Evolutionary conservation across 2,113 vertebrate genomes (phyloP).

Genomic region (Pygathrix nemaeus): DNA sequence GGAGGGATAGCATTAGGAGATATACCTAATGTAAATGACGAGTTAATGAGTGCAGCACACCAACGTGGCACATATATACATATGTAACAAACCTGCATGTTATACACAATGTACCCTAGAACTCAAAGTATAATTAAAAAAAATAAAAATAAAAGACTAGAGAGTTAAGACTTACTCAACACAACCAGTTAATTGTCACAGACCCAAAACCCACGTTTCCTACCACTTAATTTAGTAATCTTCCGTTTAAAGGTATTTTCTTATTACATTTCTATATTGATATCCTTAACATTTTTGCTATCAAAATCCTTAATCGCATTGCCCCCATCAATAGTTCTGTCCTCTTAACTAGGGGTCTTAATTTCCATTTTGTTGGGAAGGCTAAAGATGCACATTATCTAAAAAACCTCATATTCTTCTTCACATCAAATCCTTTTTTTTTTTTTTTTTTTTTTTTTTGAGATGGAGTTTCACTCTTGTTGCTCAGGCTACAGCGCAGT

Average conservation of each 20-base stretch:
- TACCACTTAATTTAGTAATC: background rate
- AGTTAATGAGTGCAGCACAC: too few relatives aligned
- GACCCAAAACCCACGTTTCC: background rate
- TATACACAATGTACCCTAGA: too few relatives aligned
- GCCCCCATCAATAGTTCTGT: background rate
- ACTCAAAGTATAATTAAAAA: background rate
- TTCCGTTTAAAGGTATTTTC: background rate
- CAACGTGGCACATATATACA: too few relatives aligned
- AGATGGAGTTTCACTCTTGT: too few relatives aligned
- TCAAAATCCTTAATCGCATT: background rate
- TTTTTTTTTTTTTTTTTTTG: too few relatives aligned
- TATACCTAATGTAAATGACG: too few relatives aligned
- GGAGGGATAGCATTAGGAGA: too few relatives aligned
- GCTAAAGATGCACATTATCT: background rate
- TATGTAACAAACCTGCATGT: too few relatives aligned
- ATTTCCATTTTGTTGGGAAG: slow-evolving; percentile 23
- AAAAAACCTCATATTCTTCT: background rate
- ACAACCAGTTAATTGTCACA: background rate
- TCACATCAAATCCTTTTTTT: background rate
- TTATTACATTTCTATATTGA: background rate
- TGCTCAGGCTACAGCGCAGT: too few relatives aligned
- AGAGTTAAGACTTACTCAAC: background rate
- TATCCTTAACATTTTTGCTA: slow-evolving; percentile 12
- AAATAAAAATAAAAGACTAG: slow-evolving; percentile 6
- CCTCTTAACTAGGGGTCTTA: background rate